A percentile compares a stretch with the other conserved stretches of the same genome.
phyloP scores from a whole-genome alignment of 2,888 invertebrate genomes.

The Spisula solida region DNA sequence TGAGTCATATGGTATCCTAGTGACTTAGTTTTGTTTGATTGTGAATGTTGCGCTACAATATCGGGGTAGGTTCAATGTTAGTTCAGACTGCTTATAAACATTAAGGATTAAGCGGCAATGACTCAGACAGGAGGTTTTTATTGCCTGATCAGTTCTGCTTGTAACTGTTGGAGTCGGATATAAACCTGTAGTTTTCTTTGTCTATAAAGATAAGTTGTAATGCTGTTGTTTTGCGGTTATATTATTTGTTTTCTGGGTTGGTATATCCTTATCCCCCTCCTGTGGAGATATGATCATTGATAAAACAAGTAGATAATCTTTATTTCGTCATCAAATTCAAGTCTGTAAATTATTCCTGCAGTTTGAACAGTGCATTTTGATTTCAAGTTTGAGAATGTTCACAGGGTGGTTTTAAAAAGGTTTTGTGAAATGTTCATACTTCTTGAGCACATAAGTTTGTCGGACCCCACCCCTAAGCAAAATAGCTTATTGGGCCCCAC shows the following conservation, averaged over 20 bases:
- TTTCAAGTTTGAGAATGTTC: neutral
- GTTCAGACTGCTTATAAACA: conserved; percentile 7
- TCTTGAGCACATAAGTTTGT: too few relatives aligned
- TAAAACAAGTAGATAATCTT: neutral
- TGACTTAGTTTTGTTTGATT: conserved; percentile 20
- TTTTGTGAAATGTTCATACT: too few relatives aligned
- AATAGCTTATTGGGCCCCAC: too few relatives aligned
- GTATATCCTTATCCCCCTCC: neutral
- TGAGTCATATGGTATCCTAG: neutral
- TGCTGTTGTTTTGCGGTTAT: conserved; percentile 5
- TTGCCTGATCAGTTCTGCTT: neutral
- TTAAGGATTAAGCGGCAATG: conserved; percentile 9
- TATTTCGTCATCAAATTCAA: neutral
- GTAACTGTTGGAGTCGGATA: neutral
- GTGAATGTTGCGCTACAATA: neutral
- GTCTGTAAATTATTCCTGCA: neutral
- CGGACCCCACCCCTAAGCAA: too few relatives aligned
- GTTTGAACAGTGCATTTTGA: conserved; percentile 1
- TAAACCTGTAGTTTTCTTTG: conserved; percentile 18
- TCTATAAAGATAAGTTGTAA: neutral
- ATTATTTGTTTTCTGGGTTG: neutral
- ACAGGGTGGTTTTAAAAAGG: too few relatives aligned
- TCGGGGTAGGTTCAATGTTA: conserved; percentile 5
- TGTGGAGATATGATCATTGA: neutral
- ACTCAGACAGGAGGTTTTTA: neutral